A percentile compares a stretch with the other conserved stretches of the same genome.
Evolutionary conservation across 2,113 vertebrate species (phyloP).

Genomic region (Halichoeres trimaculatus): DNA sequence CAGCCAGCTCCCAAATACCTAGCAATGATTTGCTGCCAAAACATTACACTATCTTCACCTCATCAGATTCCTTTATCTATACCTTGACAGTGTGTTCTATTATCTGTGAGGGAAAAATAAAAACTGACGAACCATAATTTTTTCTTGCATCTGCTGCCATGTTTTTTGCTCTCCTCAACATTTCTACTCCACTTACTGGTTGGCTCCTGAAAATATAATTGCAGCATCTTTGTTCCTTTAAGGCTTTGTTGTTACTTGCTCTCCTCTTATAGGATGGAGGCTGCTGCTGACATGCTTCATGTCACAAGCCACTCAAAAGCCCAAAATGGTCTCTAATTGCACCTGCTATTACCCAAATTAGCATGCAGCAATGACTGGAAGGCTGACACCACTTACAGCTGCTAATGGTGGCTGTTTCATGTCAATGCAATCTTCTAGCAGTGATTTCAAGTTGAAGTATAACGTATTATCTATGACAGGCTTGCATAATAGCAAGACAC

Average conservation of each 20-base stretch:
- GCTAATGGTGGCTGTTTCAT: slow-evolving; percentile 39
- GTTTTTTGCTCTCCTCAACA: neutral
- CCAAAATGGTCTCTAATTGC: slow-evolving; percentile 47
- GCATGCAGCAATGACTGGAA: slow-evolving; percentile 31
- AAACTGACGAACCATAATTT: neutral
- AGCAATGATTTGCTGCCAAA: too few species aligned
- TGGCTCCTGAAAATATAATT: slow-evolving; percentile 14
- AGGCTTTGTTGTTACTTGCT: neutral
- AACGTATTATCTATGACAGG: slow-evolving; percentile 11
- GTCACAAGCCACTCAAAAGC: slow-evolving; percentile 34
- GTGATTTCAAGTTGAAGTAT: neutral
- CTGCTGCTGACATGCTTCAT: slow-evolving; percentile 13
- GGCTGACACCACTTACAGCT: slow-evolving; percentile 17
- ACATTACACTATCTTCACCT: neutral
- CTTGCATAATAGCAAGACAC: neutral
- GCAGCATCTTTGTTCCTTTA: slow-evolving; percentile 1
- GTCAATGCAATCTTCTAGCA: slow-evolving; percentile 14
- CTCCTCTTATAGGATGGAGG: neutral
- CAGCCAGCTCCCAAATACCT: neutral
- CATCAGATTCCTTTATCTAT: neutral
- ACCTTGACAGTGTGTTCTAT: too few species aligned
- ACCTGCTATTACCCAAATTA: slow-evolving; percentile 47
- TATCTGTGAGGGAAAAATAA: neutral
- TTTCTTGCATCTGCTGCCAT: neutral
- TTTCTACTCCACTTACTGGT: slow-evolving; percentile 3